A percentile compares a stretch with the other conserved stretches of the same genome.
These are phyloP conservation scores for Forbesichthys papilliferus DNA, from an alignment of 2,113 vertebrate genomes.

Conservation along the genomic window DNA sequence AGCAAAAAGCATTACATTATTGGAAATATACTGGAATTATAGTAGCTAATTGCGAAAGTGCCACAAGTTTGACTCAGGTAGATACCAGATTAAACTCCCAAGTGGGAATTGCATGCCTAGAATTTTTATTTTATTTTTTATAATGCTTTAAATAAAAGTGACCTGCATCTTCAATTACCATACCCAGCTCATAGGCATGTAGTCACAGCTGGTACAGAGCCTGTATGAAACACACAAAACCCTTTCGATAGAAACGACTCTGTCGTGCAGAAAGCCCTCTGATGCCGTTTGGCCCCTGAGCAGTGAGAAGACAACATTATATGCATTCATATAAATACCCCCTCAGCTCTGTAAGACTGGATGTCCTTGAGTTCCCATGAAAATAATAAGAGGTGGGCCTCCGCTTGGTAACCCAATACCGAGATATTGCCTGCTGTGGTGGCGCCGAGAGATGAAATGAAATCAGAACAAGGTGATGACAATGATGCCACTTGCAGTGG, in stretches of 20 bases:
- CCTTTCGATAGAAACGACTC: slow-evolving; percentile 69
- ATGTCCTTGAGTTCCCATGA: slow-evolving; percentile 75
- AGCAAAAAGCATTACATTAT: neutral
- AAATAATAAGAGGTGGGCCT: slow-evolving; percentile 73
- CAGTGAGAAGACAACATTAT: slow-evolving; percentile 67
- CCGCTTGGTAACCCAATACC: slow-evolving; percentile 70
- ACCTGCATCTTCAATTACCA: slow-evolving; percentile 30
- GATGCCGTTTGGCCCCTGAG: slow-evolving; percentile 64
- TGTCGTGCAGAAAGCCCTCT: slow-evolving; percentile 60
- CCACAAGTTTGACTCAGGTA: slow-evolving; percentile 28
- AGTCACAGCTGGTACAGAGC: slow-evolving; percentile 60
- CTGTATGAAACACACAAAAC: slow-evolving; percentile 73
- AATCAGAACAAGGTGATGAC: slow-evolving; percentile 81
- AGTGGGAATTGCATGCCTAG: slow-evolving; percentile 9
- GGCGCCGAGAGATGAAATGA: slow-evolving; percentile 78
- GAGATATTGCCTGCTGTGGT: slow-evolving; percentile 64
- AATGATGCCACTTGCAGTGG: slow-evolving; percentile 75
- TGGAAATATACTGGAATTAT: neutral
- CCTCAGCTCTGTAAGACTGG: slow-evolving; percentile 52
- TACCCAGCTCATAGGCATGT: slow-evolving; percentile 54
- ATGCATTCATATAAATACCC: slow-evolving; percentile 70
- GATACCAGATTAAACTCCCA: slow-evolving; percentile 42
- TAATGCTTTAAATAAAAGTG: slow-evolving; percentile 34
- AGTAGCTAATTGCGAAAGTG: neutral
- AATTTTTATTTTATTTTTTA: slow-evolving; percentile 7